Conservation (phyloP, 2,797 vertebrate genomes). For the Salmo trutta region DNA sequence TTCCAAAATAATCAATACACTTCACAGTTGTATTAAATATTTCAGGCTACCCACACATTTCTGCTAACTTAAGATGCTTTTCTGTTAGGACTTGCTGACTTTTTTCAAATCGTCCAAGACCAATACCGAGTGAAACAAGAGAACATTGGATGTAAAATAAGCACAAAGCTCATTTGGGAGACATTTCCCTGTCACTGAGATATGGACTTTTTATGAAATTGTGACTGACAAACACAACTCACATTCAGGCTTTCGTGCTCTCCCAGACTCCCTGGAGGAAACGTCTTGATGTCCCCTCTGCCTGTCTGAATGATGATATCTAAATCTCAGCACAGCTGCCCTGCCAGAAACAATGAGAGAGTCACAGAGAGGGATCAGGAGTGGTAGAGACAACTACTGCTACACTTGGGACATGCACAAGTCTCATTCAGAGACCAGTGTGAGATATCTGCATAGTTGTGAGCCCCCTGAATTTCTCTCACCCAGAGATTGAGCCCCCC, state of each 20-base stretch:
- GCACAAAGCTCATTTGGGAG: constrained; percentile 32
- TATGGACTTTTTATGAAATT: constrained; percentile 65
- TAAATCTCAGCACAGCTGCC: constrained; percentile 76
- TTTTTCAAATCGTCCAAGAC: too few relatives aligned
- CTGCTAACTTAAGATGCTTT: not conserved
- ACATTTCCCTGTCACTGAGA: constrained; percentile 59
- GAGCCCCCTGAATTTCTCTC: not conserved
- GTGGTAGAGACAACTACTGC: constrained; percentile 49
- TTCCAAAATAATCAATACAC: not conserved
- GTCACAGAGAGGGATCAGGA: constrained; percentile 54
- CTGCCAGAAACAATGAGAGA: constrained; percentile 67
- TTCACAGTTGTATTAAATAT: not conserved
- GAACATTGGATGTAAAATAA: constrained; percentile 26
- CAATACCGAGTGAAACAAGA: not conserved
- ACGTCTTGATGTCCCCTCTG: constrained; percentile 68
- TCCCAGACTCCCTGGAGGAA: constrained; percentile 61
- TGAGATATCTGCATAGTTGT: not conserved
- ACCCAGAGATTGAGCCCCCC: not conserved
- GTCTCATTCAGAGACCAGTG: constrained; percentile 8
- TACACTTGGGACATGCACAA: constrained; percentile 45
- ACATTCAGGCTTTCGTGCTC: constrained; percentile 56
- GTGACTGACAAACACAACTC: constrained; percentile 61
- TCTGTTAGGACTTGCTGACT: not conserved
- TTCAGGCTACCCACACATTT: not conserved
- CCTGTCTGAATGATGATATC: constrained; percentile 77